Evolutionary conservation across 2,113 vertebrate genomes (phyloP).

Genomic region (Cinclus mexicanus): DNA sequence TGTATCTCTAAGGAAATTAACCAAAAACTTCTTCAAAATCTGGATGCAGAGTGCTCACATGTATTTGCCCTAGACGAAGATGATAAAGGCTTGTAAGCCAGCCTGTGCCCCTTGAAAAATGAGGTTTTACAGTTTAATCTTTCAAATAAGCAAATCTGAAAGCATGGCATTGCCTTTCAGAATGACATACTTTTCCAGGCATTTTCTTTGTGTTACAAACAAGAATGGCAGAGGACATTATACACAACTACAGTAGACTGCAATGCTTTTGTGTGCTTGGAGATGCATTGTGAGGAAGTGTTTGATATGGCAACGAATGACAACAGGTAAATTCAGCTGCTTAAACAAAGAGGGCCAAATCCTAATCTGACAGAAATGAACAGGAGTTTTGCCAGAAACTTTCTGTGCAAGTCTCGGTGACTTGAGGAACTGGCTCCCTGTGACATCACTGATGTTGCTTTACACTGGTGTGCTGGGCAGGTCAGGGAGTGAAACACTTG

Average conservation of each 20-base stretch:
- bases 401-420: background rate
- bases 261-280: background rate
- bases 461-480: background rate
- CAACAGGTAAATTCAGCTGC: background rate
- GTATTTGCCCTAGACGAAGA: background rate
- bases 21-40: background rate
- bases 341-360: background rate
- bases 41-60: background rate
- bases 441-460: background rate
- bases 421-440: background rate
- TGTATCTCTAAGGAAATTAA: background rate
- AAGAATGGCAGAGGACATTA: background rate
- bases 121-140: background rate
- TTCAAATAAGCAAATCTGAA: background rate
- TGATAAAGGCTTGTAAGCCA: background rate
- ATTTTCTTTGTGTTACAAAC: background rate
- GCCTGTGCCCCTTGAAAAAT: background rate
- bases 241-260: background rate
- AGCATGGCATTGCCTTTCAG: background rate
- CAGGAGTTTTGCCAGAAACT: background rate
- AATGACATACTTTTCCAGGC: background rate
- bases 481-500: rapidly evolving
- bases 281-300: background rate
- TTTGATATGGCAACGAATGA: background rate
- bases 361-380: background rate